Conservation (phyloP, 2,888 invertebrate genomes). For the Pristionchus entomophagus region DNA sequence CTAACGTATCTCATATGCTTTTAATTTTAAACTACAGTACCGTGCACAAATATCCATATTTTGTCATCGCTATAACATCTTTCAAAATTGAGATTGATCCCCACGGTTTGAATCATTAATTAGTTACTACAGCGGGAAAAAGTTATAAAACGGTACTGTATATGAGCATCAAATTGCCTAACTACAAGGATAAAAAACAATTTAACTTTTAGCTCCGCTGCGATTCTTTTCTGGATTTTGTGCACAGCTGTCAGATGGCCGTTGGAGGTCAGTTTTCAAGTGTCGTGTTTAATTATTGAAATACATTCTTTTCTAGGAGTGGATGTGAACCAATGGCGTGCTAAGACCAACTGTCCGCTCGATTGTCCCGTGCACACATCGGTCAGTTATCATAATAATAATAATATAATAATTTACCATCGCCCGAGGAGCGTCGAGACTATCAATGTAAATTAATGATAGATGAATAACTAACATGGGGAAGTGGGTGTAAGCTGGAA, state of each 20-base stretch:
- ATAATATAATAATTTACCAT: no score
- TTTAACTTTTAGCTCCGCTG: slow-evolving; percentile 51
- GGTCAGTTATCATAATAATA: neutral
- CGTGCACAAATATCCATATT: neutral
- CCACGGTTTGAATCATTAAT: no score
- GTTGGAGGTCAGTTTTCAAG: neutral
- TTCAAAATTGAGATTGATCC: no score
- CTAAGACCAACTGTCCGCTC: neutral
- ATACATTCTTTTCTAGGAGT: neutral
- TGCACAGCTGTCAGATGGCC: slow-evolving; percentile 53
- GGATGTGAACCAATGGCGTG: neutral
- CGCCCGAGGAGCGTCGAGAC: no score
- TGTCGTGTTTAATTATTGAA: neutral
- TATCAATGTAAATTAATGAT: slow-evolving; percentile 52
- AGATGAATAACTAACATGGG: no score
- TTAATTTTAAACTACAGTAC: neutral
- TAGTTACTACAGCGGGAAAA: no score
- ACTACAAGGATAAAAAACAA: neutral
- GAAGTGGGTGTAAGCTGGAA: no score
- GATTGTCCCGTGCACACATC: neutral
- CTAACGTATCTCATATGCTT: no score
- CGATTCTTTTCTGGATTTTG: slow-evolving; percentile 54
- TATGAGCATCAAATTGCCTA: no score
- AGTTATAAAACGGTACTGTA: neutral
- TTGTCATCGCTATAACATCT: neutral